Conservation (phyloP, 64 coral and sea anemone species). For the Pachyseris speciosa region DNA sequence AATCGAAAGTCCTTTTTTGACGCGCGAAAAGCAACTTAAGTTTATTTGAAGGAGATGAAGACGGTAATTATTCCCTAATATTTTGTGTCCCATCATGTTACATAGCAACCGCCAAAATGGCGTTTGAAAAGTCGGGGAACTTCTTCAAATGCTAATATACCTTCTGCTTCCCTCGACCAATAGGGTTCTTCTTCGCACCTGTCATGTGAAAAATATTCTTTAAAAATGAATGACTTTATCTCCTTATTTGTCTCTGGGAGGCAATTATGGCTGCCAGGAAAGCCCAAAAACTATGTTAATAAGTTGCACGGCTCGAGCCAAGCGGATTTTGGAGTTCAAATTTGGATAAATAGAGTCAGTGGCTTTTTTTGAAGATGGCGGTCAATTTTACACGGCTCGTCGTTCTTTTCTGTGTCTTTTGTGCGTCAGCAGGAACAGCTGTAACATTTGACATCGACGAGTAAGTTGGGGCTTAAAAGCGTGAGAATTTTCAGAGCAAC, state of each 20-base stretch:
- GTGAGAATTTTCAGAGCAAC: slow-evolving; percentile 19
- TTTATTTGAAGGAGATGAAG: neutral
- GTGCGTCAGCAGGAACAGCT: slow-evolving; percentile 45
- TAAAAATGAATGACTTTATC: slow-evolving; percentile 97
- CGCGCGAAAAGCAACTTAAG: neutral
- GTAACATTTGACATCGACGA: neutral
- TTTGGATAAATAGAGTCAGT: slow-evolving; percentile 67
- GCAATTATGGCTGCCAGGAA: slow-evolving; percentile 76
- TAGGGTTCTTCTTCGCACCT: slow-evolving; percentile 51
- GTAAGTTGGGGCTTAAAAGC: slow-evolving; percentile 55
- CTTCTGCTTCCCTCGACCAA: slow-evolving; percentile 59
- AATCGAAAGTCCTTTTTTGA: neutral
- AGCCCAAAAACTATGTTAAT: slow-evolving; percentile 88
- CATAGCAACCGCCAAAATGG: slow-evolving; percentile 8
- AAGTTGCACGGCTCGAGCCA: slow-evolving; percentile 51
- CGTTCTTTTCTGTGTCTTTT: slow-evolving; percentile 78
- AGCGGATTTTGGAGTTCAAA: slow-evolving; percentile 60
- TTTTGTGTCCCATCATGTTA: neutral
- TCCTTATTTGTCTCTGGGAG: slow-evolving; percentile 93
- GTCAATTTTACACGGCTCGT: slow-evolving; percentile 65
- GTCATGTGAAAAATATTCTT: slow-evolving; percentile 70
- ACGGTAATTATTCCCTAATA: neutral
- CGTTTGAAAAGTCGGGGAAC: slow-evolving; percentile 10
- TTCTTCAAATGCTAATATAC: slow-evolving; percentile 43
- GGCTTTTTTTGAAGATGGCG: slow-evolving; percentile 70